A percentile compares a stretch with the other conserved stretches of the same genome.
Conservation (phyloP, 1,140 invertebrate species). For the Lanistes nyassanus region DNA sequence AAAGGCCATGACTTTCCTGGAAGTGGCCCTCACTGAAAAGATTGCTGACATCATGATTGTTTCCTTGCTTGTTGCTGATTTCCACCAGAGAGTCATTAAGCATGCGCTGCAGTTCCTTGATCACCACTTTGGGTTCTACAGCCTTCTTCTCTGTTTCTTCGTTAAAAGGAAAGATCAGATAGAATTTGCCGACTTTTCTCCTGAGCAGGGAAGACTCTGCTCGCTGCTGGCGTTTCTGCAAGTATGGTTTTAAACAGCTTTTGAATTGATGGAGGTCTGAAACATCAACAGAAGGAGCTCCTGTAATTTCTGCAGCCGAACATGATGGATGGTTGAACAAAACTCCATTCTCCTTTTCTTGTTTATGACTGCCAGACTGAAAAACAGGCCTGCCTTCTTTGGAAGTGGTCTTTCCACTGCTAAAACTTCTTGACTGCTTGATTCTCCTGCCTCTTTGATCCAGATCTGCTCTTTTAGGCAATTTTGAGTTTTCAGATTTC, state of each 20-base stretch:
- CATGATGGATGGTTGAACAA: no score
- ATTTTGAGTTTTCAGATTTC: no score
- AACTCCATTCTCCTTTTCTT: neutral
- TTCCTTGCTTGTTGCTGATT: neutral
- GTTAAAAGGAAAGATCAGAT: conserved; percentile 61
- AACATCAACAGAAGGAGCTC: no score
- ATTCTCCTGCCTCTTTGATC: neutral
- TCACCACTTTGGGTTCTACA: conserved; percentile 49
- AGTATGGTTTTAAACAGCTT: no score
- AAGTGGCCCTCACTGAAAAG: no score
- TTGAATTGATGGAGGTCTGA: no score
- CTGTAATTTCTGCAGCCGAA: no score
- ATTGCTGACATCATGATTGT: neutral
- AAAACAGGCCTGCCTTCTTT: neutral
- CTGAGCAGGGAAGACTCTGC: no score
- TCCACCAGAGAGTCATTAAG: conserved; percentile 33
- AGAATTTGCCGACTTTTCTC: conserved; percentile 51
- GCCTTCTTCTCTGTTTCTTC: conserved; percentile 48
- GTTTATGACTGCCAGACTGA: neutral
- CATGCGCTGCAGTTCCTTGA: conserved; percentile 49
- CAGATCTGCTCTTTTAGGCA: no score
- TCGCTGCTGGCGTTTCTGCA: no score
- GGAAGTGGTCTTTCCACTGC: conserved; percentile 5
- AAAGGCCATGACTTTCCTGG: no score
- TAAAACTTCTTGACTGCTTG: neutral